Conservation (phyloP, 2,113 vertebrate genomes). For the Pitta sordida region DNA sequence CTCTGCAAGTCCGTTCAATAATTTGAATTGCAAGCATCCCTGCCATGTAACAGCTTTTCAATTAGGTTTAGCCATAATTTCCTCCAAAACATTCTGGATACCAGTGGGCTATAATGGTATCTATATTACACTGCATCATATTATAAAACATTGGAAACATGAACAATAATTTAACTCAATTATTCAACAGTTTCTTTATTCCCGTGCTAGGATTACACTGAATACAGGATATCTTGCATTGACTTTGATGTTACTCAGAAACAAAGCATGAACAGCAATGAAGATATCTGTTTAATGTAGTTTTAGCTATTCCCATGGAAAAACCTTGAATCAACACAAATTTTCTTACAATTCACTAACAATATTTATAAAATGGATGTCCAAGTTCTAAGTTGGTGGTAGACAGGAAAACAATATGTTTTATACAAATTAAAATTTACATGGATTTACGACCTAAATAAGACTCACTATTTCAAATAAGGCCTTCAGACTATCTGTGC, state of each 20-base stretch:
- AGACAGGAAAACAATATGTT: not conserved
- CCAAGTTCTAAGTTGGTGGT: fast-evolving
- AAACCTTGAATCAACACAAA: not conserved
- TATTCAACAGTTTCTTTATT: not conserved
- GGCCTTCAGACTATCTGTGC: too few relatives aligned
- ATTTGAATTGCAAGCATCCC: not conserved
- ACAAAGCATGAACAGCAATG: not conserved
- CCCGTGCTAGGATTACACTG: not conserved
- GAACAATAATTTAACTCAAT: not conserved
- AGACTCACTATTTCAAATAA: not conserved
- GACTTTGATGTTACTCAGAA: not conserved
- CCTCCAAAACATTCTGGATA: not conserved
- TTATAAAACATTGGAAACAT: not conserved
- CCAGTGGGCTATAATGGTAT: not conserved
- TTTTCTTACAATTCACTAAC: not conserved
- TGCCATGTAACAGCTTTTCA: not conserved
- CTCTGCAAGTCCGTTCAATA: not conserved
- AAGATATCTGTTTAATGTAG: not conserved
- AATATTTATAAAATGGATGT: not conserved
- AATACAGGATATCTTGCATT: not conserved
- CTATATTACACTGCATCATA: not conserved
- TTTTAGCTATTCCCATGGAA: not conserved
- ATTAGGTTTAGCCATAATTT: not conserved
- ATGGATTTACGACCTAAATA: not conserved
- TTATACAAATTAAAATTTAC: not conserved